These are phyloP conservation scores for Petrophora chlorosata DNA, from an alignment of 2,888 invertebrate species.

Conservation along the genomic window DNA sequence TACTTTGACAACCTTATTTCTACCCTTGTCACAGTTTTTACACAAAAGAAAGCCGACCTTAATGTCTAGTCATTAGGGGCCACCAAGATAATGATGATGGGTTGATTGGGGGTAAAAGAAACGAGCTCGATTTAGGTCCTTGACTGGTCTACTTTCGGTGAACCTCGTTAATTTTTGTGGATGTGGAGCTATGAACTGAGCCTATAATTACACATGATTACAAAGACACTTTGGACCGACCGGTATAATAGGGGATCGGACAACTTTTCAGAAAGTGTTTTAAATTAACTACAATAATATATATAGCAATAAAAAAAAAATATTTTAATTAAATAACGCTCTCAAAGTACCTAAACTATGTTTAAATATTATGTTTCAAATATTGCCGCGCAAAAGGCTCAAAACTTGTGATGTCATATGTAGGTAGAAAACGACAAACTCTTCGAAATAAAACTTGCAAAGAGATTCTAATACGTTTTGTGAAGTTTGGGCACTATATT, in stretches of 20 bases:
- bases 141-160: constrained; percentile 59
- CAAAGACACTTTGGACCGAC: neutral
- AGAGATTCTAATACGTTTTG: too few relatives aligned
- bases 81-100: constrained; percentile 21
- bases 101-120: constrained; percentile 13
- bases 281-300: too few relatives aligned
- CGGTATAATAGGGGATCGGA: neutral
- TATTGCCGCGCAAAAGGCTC: too few relatives aligned
- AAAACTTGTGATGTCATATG: too few relatives aligned
- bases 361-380: too few relatives aligned
- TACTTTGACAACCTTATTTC: constrained; percentile 23
- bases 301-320: too few relatives aligned
- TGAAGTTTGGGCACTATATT: too few relatives aligned
- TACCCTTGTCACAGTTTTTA: neutral
- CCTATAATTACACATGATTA: constrained; percentile 10
- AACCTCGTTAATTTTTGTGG: constrained; percentile 41
- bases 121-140: constrained; percentile 47
- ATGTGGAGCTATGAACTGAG: constrained; percentile 36
- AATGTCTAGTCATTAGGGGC: constrained; percentile 30
- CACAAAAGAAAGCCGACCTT: constrained; percentile 36
- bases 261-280: too few relatives aligned
- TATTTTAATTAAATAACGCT: too few relatives aligned
- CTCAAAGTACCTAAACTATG: too few relatives aligned
- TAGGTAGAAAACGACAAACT: too few relatives aligned
- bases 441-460: too few relatives aligned